These are phyloP conservation scores for Chaetodon trifascialis DNA, from an alignment of 2,113 vertebrate species.

Conservation along the genomic window DNA sequence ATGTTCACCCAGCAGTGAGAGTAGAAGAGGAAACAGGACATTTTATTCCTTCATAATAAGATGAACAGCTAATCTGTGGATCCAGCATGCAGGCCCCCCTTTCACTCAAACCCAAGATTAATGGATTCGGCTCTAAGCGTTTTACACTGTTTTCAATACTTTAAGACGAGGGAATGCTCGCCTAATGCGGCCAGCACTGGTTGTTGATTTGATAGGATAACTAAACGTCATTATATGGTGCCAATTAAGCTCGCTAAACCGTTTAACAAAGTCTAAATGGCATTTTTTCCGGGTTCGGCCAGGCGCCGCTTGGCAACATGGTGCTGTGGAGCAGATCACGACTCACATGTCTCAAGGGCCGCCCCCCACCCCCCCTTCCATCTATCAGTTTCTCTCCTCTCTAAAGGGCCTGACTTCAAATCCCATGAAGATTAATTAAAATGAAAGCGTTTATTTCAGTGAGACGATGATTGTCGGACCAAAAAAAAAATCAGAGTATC, in stretches of 20 bases:
- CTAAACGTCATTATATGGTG: background rate
- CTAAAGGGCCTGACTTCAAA: background rate
- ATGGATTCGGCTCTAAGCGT: conserved; percentile 39
- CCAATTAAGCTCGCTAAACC: conserved; percentile 21
- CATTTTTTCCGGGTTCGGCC: background rate
- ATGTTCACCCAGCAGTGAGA: background rate
- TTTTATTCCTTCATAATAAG: conserved; percentile 39
- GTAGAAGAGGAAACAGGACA: background rate
- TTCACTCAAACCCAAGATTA: conserved; percentile 39
- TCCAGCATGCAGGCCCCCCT: conserved; percentile 14
- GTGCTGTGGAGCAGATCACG: conserved; percentile 68
- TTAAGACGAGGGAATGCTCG: conserved; percentile 20
- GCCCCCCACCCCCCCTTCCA: background rate
- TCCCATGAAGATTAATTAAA: too few relatives aligned
- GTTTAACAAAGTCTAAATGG: background rate
- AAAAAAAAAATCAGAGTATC: background rate
- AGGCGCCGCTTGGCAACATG: conserved; percentile 36
- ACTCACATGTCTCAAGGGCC: conserved; percentile 72
- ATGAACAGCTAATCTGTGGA: conserved; percentile 18
- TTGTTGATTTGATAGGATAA: conserved; percentile 53
- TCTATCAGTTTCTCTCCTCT: too few relatives aligned
- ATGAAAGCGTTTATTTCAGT: background rate
- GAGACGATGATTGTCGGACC: background rate
- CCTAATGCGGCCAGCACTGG: conserved; percentile 10
- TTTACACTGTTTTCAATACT: conserved; percentile 52